phyloP scores from a whole-genome alignment of 2,888 invertebrate species.

The Drosophila lacicola region DNA sequence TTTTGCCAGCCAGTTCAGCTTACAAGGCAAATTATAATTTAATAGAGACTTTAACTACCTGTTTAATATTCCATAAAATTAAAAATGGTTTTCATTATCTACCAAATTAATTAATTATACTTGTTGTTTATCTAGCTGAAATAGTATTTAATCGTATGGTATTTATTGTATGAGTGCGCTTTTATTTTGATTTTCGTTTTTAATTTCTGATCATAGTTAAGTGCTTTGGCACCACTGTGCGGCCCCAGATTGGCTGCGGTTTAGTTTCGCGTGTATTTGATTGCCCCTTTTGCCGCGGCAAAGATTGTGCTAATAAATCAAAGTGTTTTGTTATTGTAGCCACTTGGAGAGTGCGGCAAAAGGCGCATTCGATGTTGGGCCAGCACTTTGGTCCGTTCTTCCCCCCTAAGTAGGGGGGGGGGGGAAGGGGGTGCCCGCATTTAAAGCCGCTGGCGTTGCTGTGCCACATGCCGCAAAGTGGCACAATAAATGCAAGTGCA shows the following conservation, averaged over 20 bases:
- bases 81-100: too few relatives aligned
- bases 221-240: constrained; percentile 40
- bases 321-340: constrained; percentile 64
- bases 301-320: constrained; percentile 65
- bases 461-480: constrained; percentile 28
- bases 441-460: constrained; percentile 8
- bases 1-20: too few relatives aligned
- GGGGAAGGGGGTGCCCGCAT: neutral
- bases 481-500: constrained; percentile 38
- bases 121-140: too few relatives aligned
- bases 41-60: too few relatives aligned
- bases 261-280: constrained; percentile 60
- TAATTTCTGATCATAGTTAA: constrained; percentile 5
- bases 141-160: too few relatives aligned
- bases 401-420: neutral
- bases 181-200: too few relatives aligned
- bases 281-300: constrained; percentile 55
- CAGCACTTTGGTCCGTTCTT: neutral
- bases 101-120: too few relatives aligned
- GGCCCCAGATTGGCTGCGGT: constrained; percentile 55
- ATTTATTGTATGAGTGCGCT: too few relatives aligned
- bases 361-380: constrained; percentile 6
- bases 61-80: too few relatives aligned
- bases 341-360: constrained; percentile 40
- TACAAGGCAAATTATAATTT: too few relatives aligned